These are phyloP conservation scores for Hyles lineata DNA, from an alignment of 2,888 invertebrate genomes.

Conservation along the genomic window DNA sequence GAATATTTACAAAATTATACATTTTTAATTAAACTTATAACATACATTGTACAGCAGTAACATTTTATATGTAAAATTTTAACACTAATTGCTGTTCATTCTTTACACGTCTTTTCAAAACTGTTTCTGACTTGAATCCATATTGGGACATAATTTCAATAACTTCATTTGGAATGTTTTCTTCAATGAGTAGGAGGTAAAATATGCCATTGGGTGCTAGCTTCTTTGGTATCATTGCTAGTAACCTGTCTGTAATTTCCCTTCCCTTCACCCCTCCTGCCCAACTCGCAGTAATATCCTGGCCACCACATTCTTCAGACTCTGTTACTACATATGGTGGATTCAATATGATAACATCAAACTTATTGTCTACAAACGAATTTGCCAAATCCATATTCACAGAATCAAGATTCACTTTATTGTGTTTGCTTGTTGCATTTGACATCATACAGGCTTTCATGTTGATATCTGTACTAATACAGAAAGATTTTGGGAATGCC, in stretches of 20 bases:
- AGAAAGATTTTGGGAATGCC: slow-evolving; percentile 80
- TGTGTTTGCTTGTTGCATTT: slow-evolving; percentile 87
- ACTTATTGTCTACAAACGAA: slow-evolving; percentile 82
- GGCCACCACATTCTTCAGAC: slow-evolving; percentile 87
- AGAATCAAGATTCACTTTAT: slow-evolving; percentile 87
- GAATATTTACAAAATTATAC: slow-evolving; percentile 38
- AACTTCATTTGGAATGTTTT: slow-evolving; percentile 93
- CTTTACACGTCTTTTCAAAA: slow-evolving; percentile 91
- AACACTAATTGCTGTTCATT: slow-evolving; percentile 95
- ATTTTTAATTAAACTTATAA: slow-evolving; percentile 44
- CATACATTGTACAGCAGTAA: slow-evolving; percentile 30
- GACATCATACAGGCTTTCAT: slow-evolving; percentile 90
- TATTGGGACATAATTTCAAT: slow-evolving; percentile 82
- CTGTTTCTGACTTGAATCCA: slow-evolving; percentile 85
- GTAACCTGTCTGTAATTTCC: slow-evolving; percentile 90
- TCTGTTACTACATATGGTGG: slow-evolving; percentile 98
- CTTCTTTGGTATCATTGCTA: slow-evolving; percentile 88
- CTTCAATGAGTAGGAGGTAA: slow-evolving; percentile 94
- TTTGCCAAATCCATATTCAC: slow-evolving; percentile 87
- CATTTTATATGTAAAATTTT: slow-evolving; percentile 80
- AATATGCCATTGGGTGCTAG: slow-evolving; percentile 91
- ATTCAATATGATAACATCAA: slow-evolving; percentile 97
- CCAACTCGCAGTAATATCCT: slow-evolving; percentile 88
- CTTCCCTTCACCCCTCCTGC: slow-evolving; percentile 91
- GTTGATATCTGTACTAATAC: slow-evolving; percentile 93